These are phyloP conservation scores for Cheilosia urbana DNA, from an alignment of 2,888 invertebrate species.

Conservation along the genomic window DNA sequence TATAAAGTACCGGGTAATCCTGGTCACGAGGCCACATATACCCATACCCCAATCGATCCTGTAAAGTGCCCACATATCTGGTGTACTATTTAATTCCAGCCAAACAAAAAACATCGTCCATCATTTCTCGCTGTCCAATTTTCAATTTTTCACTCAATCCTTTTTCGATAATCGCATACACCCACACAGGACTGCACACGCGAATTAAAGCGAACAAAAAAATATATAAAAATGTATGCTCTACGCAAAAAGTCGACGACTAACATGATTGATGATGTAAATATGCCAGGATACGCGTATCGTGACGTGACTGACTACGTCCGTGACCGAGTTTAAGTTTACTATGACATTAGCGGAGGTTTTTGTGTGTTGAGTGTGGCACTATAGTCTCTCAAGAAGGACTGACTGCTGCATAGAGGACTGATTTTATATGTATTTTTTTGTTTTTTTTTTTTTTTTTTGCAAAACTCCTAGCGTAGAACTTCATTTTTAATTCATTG, in stretches of 20 bases:
- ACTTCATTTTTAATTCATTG: conserved; percentile 74
- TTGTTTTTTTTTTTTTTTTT: conserved; percentile 11
- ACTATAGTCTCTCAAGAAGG: conserved; percentile 13
- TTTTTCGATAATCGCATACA: conserved; percentile 70
- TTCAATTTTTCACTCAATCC: conserved; percentile 75
- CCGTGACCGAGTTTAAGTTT: conserved; percentile 68
- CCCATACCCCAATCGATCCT: conserved; percentile 4
- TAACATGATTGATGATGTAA: conserved; percentile 75
- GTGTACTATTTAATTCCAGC: conserved; percentile 49
- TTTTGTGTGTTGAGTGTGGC: not conserved
- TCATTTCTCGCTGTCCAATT: conserved; percentile 72
- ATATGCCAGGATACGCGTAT: conserved; percentile 70
- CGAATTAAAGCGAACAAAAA: not conserved
- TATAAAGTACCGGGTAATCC: conserved; percentile 30
- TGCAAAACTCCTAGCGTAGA: conserved; percentile 33
- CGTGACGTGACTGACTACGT: conserved; percentile 58
- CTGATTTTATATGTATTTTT: not conserved
- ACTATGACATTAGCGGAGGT: conserved; percentile 48
- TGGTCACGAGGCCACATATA: conserved; percentile 33
- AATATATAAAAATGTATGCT: conserved; percentile 11
- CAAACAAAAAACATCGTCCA: conserved; percentile 70
- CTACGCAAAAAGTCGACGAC: conserved; percentile 46
- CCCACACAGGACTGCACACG: conserved; percentile 42
- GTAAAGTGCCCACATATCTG: conserved; percentile 11
- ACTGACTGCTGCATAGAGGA: conserved; percentile 1